phyloP scores from a whole-genome alignment of 2,113 vertebrate species.

The Actenoides hombroni region DNA sequence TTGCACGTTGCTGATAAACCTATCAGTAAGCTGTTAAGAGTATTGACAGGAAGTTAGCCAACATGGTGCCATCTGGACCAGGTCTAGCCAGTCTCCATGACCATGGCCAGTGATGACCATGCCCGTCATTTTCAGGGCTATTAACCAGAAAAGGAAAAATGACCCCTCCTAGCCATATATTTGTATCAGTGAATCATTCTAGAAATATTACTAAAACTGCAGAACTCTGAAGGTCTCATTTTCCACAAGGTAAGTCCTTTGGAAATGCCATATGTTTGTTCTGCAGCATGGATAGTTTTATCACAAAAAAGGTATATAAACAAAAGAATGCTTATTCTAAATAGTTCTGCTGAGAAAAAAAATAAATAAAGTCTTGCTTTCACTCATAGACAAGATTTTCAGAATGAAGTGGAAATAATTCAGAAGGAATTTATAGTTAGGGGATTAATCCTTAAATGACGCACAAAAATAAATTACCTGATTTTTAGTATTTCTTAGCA shows the following conservation, averaged over 20 bases:
- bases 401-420: constrained; percentile 17
- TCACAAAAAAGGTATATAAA: background rate
- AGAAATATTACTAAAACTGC: background rate
- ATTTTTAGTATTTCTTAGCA: background rate
- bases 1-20: constrained; percentile 44
- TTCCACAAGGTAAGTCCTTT: background rate
- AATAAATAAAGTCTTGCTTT: constrained; percentile 23
- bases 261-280: background rate
- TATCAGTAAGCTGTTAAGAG: constrained; percentile 68
- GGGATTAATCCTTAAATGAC: background rate
- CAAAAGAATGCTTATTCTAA: background rate
- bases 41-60: constrained; percentile 68
- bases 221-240: background rate
- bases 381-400: constrained; percentile 20
- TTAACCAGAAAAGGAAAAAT: constrained; percentile 23
- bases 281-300: background rate
- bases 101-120: background rate
- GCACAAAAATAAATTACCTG: constrained; percentile 42
- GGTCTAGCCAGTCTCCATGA: constrained; percentile 40
- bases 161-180: background rate
- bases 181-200: background rate
- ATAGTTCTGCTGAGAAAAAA: background rate
- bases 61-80: constrained; percentile 57
- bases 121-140: background rate
- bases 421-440: constrained; percentile 40